Base-by-base conservation (phyloP, 2,797 vertebrate species). In the Muraenolepis orangiensis region DNA sequence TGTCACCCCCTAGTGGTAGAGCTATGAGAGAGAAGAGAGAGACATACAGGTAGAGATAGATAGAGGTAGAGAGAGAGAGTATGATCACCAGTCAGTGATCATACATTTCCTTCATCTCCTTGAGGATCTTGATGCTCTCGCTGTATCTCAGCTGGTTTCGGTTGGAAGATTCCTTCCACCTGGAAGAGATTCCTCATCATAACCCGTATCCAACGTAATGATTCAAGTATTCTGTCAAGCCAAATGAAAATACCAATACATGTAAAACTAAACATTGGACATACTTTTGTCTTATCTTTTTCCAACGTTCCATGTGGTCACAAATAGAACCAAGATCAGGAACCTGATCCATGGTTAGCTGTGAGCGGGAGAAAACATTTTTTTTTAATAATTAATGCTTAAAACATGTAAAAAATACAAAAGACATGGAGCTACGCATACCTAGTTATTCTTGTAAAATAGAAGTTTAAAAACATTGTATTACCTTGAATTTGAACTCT, bases 141-240 rank as follows among this genome's bases (percentile, higher is more conserved):
- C 94, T 92, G 83, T 97, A 98, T 74, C 96, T 91, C 71, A 96
- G 82, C 84, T 97, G 96, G 84, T 98, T 97, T 85, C 94, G 95
- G 87, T 94, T 95, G n/a, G 96, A 97, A 3, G 96, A 93, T 74
- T 96, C 96, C 87, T 96, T 98, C 96, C 96, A 97, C 81, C 96
- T 98, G 82, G 20, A 74, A 74, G 18, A 78, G 0, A 6, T 11
- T 6, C 29, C 28, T 4, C 5, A 26, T 67, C 11, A 31, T 14
- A 3, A 34, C 8, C 3, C 32, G 32, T 8, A 34, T 66, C 20
- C 23, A 26, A 66, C 64, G 18, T 26, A 29, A n/a, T n/a, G n/a
- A n/a, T 26, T 26, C 64, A 66, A 26, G n/a, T 34, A 34, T 7
- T 4, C 1, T 23, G n/a, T 6, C n/a, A 16, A n/a, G n/a, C 1